Percentiles rank a stretch among this genome's conserved stretches.
These are phyloP conservation scores for Rhinoraja longicauda DNA, from an alignment of 2,797 vertebrate genomes.

Conservation along the genomic window DNA sequence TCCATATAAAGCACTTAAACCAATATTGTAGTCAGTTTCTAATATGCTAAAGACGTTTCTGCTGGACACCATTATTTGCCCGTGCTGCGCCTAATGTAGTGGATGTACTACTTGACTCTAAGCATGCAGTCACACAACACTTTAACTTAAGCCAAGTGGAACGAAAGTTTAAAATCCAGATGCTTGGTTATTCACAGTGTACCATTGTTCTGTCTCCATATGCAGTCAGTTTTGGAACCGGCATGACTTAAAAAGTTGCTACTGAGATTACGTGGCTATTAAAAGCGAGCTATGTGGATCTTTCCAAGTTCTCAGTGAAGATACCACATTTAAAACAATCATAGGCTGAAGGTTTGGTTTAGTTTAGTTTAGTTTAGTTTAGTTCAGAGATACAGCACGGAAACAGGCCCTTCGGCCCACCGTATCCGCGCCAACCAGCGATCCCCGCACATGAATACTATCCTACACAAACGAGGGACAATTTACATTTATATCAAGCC, in stretches of 20 bases:
- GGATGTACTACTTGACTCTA: background rate
- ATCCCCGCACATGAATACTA: too few species aligned
- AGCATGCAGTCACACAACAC: conserved; percentile 2
- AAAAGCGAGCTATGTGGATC: background rate
- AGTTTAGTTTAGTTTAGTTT: too few species aligned
- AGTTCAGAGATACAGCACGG: too few species aligned
- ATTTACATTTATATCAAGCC: too few species aligned
- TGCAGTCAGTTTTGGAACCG: conserved; percentile 20
- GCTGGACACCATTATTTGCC: background rate
- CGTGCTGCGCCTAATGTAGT: background rate
- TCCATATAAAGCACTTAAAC: background rate
- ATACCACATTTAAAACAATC: background rate
- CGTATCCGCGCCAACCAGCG: too few species aligned
- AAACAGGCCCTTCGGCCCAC: too few species aligned
- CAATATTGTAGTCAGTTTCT: background rate
- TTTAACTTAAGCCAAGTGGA: conserved; percentile 16
- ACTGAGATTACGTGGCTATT: background rate
- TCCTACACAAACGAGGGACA: too few species aligned
- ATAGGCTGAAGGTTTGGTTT: background rate
- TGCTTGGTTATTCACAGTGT: conserved; percentile 5
- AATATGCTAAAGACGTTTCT: background rate
- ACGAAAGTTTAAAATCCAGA: conserved; percentile 2
- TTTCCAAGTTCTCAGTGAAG: background rate
- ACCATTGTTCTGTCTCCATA: background rate
- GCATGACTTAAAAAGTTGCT: background rate